Evolutionary conservation across 2,113 vertebrate species (phyloP).

Genomic region (Emberiza fucata): DNA sequence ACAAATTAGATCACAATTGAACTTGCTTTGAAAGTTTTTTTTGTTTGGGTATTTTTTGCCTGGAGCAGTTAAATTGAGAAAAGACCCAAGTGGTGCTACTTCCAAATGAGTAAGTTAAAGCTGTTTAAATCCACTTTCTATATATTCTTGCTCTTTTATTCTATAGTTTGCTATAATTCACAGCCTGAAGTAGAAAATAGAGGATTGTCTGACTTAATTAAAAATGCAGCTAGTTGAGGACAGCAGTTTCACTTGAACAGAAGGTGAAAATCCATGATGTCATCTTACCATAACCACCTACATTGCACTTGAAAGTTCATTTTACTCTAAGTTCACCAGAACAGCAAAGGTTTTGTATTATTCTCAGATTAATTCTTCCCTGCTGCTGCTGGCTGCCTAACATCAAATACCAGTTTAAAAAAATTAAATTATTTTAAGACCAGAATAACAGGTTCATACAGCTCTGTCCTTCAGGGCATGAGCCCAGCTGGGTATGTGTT

Average conservation of each 20-base stretch:
- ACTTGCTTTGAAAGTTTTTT: background rate
- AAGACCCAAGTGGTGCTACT: background rate
- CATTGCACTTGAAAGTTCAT: background rate
- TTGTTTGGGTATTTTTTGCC: background rate
- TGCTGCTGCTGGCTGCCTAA: background rate
- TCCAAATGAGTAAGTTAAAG: background rate
- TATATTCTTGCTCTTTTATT: background rate
- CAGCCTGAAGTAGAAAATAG: background rate
- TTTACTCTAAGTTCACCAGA: background rate
- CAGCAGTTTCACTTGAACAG: background rate
- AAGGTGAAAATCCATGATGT: background rate
- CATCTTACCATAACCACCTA: background rate
- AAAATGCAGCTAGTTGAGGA: background rate
- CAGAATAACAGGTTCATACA: background rate
- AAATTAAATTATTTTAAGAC: background rate
- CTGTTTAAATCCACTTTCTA: background rate
- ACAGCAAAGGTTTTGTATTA: background rate
- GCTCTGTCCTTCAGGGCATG: background rate
- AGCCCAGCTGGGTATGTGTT: background rate
- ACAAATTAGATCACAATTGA: background rate
- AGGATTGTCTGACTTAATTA: background rate
- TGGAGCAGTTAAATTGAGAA: background rate
- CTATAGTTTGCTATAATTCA: background rate
- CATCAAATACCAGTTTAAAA: background rate
- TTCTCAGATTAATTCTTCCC: background rate